Percentiles rank a stretch among this genome's conserved stretches.
These are phyloP conservation scores for Chlorodrepanis virens DNA, from an alignment of 2,113 vertebrate species.

Conservation along the genomic window DNA sequence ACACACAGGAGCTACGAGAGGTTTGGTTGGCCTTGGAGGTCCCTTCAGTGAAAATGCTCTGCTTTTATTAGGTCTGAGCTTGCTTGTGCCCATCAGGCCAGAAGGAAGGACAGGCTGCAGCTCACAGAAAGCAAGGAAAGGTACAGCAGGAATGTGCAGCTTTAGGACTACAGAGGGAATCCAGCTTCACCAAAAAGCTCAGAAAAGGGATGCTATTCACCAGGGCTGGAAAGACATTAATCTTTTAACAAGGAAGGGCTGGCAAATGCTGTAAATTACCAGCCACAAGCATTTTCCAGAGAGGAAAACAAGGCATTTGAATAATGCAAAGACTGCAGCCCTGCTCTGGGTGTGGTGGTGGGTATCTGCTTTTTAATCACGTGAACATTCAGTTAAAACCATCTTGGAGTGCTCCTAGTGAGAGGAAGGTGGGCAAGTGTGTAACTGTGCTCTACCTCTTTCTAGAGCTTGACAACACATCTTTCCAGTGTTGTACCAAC, in stretches of 20 bases:
- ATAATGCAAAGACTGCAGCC: background rate
- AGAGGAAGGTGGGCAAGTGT: background rate
- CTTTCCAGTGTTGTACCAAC: background rate
- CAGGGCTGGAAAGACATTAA: background rate
- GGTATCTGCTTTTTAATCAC: background rate
- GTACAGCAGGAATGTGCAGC: background rate
- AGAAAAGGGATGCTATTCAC: background rate
- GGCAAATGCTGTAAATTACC: background rate
- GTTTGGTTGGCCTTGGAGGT: background rate
- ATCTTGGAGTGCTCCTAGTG: background rate
- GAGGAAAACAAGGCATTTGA: background rate
- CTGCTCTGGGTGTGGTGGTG: background rate
- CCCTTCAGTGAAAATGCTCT: background rate
- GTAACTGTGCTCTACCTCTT: background rate
- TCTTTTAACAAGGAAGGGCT: background rate
- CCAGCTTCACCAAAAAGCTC: background rate
- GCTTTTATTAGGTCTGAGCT: background rate
- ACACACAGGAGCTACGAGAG: background rate
- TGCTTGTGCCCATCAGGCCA: background rate
- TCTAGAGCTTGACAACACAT: background rate
- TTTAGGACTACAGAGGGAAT: background rate
- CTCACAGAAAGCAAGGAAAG: background rate
- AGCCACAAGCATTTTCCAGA: background rate
- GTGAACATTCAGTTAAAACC: rapidly evolving
- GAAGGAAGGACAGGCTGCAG: background rate